phyloP scores from a whole-genome alignment of 2,113 vertebrate genomes.

The Ameiurus melas region DNA sequence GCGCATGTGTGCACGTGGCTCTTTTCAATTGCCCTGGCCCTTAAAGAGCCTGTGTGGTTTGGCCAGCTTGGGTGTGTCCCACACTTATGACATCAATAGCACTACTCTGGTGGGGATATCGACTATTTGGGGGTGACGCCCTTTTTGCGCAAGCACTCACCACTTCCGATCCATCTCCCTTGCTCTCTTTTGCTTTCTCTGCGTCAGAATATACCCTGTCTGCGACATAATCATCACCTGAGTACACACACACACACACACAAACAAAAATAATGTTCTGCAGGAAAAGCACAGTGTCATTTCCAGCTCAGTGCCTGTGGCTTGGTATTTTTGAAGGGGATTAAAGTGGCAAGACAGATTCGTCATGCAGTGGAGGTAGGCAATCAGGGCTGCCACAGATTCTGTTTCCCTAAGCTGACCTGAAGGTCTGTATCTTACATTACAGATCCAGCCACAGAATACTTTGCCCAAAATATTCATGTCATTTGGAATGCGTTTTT shows the following conservation, averaged over 20 bases:
- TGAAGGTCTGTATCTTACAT: constrained; percentile 23
- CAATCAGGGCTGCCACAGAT: not conserved
- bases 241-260: not conserved
- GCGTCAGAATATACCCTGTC: constrained; percentile 46
- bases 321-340: constrained; percentile 16
- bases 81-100: constrained; percentile 53
- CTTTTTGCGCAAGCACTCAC: constrained; percentile 47
- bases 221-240: constrained; percentile 43
- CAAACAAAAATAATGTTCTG: not conserved
- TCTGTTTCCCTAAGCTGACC: not conserved
- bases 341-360: not conserved
- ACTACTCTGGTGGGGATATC: constrained; percentile 54
- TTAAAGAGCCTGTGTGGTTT: constrained; percentile 37
- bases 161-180: constrained; percentile 28
- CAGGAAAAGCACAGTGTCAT: constrained; percentile 35
- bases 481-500: not conserved
- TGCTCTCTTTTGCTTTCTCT: not conserved
- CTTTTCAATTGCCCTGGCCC: constrained; percentile 33
- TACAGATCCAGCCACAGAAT: constrained; percentile 11
- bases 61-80: constrained; percentile 52
- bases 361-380: constrained; percentile 2
- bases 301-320: constrained; percentile 30
- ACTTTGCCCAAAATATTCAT: not conserved
- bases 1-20: not conserved
- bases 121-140: constrained; percentile 52